phyloP scores from a whole-genome alignment of 1,140 invertebrate genomes.

The Anastrepha ludens region DNA sequence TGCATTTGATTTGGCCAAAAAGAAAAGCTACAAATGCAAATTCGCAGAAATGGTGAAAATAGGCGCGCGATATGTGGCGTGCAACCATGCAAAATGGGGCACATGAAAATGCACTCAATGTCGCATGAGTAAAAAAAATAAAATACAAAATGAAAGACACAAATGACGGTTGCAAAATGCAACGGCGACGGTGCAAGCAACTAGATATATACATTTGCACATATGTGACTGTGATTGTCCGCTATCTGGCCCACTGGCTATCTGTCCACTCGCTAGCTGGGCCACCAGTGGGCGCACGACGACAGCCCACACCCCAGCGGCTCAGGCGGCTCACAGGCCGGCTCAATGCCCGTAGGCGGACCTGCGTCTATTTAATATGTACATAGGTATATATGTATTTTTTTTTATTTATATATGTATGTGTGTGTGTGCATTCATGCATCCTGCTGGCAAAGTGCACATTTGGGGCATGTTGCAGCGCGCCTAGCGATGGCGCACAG shows the following conservation, averaged over 20 bases:
- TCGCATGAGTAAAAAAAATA: neutral
- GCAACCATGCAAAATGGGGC: constrained; percentile 39
- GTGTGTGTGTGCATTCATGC: neutral
- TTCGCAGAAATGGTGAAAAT: constrained; percentile 26
- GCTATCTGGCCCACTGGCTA: neutral
- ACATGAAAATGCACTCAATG: constrained; percentile 50
- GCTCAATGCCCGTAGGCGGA: neutral
- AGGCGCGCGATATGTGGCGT: constrained; percentile 10
- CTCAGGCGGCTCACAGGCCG: neutral
- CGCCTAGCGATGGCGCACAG: constrained; percentile 18
- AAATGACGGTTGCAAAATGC: constrained; percentile 40
- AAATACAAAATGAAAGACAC: neutral
- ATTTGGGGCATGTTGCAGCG: constrained; percentile 24
- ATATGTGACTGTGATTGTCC: neutral
- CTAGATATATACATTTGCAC: neutral
- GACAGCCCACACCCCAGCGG: constrained; percentile 19
- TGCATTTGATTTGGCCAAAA: neutral
- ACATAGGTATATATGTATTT: neutral
- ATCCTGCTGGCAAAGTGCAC: neutral
- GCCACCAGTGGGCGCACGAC: constrained; percentile 8
- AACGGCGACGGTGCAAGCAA: neutral
- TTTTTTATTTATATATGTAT: neutral
- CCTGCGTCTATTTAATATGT: neutral
- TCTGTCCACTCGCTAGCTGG: neutral
- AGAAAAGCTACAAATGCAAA: neutral